A percentile compares a stretch with the other conserved stretches of the same genome.
Evolutionary conservation across 2,113 vertebrate species (phyloP).

Genomic region (Coregonus clupeaformis): DNA sequence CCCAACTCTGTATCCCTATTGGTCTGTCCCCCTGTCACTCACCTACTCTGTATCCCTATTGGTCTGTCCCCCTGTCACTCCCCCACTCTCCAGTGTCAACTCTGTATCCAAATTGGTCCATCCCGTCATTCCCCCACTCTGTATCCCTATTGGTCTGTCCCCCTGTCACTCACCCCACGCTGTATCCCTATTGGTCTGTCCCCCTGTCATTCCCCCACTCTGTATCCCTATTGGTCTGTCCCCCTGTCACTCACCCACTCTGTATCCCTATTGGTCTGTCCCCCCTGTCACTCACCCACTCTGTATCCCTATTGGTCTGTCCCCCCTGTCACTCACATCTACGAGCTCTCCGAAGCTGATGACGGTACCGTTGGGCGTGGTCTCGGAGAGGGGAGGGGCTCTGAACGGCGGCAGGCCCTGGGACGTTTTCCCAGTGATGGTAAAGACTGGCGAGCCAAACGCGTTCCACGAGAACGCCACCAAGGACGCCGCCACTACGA

Average conservation of each 20-base stretch:
- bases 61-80: conserved; percentile 15
- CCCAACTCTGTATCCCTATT: not conserved
- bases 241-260: conserved; percentile 62
- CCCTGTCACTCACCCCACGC: no score
- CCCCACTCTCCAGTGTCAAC: conserved; percentile 56
- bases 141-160: not conserved
- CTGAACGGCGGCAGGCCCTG: conserved; percentile 79
- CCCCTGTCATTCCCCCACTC: conserved; percentile 62
- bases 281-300: conserved; percentile 63
- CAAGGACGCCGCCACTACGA: conserved; percentile 85
- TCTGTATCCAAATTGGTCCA: not conserved
- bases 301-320: not conserved
- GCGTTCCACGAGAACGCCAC: conserved; percentile 83
- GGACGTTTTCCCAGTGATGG: conserved; percentile 82
- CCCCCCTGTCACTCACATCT: conserved; percentile 68
- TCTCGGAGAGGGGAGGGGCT: conserved; percentile 77
- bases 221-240: not conserved
- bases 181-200: not conserved
- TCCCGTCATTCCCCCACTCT: not conserved
- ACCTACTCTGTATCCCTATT: not conserved
- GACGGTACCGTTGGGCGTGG: conserved; percentile 73
- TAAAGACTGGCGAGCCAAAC: conserved; percentile 76
- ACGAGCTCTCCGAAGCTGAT: conserved; percentile 80
- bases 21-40: not conserved
- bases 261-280: not conserved